Conservation (phyloP, 1,140 invertebrate genomes). For the Lucilia cuprina region DNA sequence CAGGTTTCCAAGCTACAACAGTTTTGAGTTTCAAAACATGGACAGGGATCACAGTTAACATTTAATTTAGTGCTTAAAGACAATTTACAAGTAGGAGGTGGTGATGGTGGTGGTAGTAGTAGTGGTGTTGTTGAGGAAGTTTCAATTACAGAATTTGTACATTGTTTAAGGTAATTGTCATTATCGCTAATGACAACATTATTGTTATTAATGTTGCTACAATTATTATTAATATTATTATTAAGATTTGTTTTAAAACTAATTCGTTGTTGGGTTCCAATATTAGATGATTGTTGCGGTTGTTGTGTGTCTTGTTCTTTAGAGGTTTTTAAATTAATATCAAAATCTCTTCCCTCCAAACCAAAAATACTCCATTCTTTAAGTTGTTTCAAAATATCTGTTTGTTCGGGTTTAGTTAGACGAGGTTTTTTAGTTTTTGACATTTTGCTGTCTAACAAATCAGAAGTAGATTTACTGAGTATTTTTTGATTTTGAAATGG, state of each 20-base stretch:
- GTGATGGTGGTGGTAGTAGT: constrained; percentile 9
- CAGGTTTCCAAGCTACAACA: constrained; percentile 13
- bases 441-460: constrained; percentile 38
- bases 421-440: constrained; percentile 39
- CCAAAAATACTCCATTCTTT: constrained; percentile 66
- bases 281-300: constrained; percentile 18
- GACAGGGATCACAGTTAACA: constrained; percentile 42
- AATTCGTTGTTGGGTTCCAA: constrained; percentile 39
- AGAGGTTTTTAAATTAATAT: constrained; percentile 38
- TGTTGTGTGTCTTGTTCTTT: not conserved
- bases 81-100: constrained; percentile 4
- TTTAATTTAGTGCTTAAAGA: constrained; percentile 36
- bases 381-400: constrained; percentile 65
- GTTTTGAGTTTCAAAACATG: constrained; percentile 36
- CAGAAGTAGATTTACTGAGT: constrained; percentile 50
- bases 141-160: not conserved
- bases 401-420: constrained; percentile 64
- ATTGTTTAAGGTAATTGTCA: constrained; percentile 7
- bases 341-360: constrained; percentile 57
- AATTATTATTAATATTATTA: constrained; percentile 19
- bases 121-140: not conserved
- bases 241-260: constrained; percentile 11
- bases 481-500: constrained; percentile 29
- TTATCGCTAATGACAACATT: no score
- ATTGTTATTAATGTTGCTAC: not conserved